phyloP scores from a whole-genome alignment of 2,888 invertebrate genomes.

The Nesidiocoris tenuis region DNA sequence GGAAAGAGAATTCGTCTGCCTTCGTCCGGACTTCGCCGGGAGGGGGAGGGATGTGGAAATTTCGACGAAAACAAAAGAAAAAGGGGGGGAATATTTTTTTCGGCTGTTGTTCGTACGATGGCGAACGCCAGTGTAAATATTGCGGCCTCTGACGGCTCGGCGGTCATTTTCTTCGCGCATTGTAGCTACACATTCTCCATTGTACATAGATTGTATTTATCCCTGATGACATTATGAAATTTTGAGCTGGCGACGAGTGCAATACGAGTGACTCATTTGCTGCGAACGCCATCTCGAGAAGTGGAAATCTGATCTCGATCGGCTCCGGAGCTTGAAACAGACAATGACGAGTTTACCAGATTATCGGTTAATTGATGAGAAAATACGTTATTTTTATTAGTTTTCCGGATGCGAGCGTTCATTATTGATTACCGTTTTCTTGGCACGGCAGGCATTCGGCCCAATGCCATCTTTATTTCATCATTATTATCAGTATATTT shows the following conservation, averaged over 20 bases:
- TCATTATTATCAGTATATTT: not conserved
- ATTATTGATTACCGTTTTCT: constrained; percentile 9
- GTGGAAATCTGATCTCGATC: too few relatives aligned
- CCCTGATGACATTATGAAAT: constrained; percentile 7
- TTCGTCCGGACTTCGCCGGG: constrained; percentile 20
- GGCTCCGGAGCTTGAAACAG: too few relatives aligned
- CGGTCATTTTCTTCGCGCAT: not conserved
- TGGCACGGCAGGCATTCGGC: constrained; percentile 1
- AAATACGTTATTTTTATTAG: too few relatives aligned
- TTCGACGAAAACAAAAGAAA: not conserved
- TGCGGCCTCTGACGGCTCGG: not conserved
- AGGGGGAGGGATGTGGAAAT: not conserved
- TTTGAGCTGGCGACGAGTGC: constrained; percentile 37
- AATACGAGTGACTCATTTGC: too few relatives aligned
- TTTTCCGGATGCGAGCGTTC: too few relatives aligned
- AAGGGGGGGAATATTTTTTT: not conserved
- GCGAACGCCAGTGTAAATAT: not conserved
- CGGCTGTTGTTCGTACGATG: not conserved
- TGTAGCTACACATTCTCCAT: not conserved
- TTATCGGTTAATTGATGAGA: too few relatives aligned
- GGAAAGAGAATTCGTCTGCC: not conserved
- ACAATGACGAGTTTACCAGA: too few relatives aligned
- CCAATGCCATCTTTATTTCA: not conserved
- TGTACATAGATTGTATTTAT: constrained; percentile 28
- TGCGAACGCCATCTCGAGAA: too few relatives aligned